A percentile compares a stretch with the other conserved stretches of the same genome.
These are phyloP conservation scores for Trididemnum miniatum DNA, from an alignment of 23 tunicate species.

Conservation along the genomic window DNA sequence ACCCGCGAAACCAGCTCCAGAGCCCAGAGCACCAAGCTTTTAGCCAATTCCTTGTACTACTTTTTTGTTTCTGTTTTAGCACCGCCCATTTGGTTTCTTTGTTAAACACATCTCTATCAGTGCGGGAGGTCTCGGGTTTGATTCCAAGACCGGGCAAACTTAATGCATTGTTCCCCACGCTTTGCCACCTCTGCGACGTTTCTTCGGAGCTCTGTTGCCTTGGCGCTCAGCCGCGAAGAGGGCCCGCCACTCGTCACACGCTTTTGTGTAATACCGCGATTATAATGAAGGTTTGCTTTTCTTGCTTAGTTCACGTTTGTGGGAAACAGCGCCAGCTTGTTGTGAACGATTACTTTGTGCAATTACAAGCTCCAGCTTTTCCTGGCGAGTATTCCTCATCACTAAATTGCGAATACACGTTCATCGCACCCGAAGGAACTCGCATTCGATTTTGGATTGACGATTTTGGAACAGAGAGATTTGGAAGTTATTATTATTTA, in stretches of 20 bases:
- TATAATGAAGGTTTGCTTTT: neutral
- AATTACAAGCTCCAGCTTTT: constrained; percentile 10
- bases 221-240: neutral
- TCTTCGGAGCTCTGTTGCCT: too few species aligned
- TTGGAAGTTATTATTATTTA: constrained; percentile 7
- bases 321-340: neutral
- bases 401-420: neutral
- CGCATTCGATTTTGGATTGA: constrained; percentile 23
- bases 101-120: too few species aligned
- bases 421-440: constrained; percentile 5
- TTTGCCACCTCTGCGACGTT: too few species aligned
- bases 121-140: too few species aligned
- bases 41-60: too few species aligned
- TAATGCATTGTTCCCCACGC: too few species aligned
- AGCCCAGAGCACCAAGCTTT: too few species aligned
- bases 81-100: too few species aligned
- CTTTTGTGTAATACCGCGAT: neutral
- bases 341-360: neutral
- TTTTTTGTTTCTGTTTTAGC: too few species aligned
- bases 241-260: neutral
- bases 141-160: too few species aligned
- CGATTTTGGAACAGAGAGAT: constrained; percentile 8
- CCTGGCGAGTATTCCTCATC: neutral
- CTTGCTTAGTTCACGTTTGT: neutral
- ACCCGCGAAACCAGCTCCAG: too few species aligned